Conservation (phyloP, 2,888 invertebrate genomes). For the Schizotus pectinicornis region DNA sequence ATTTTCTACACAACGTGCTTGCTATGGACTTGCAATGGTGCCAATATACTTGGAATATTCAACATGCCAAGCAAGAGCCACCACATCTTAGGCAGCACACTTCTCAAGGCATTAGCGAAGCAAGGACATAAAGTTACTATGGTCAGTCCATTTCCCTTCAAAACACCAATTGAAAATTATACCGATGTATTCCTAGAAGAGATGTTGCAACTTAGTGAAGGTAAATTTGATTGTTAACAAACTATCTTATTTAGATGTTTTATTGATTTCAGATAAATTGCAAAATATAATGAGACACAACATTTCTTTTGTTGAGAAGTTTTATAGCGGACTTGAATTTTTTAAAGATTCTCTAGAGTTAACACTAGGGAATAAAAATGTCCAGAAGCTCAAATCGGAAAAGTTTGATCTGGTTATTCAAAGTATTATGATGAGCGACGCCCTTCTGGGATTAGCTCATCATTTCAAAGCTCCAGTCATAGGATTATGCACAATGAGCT, state of each 20-base stretch:
- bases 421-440: too few relatives aligned
- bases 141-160: slow-evolving; percentile 48
- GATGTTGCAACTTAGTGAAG: slow-evolving; percentile 7
- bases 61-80: slow-evolving; percentile 34
- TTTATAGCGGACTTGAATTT: too few relatives aligned
- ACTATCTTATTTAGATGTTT: too few relatives aligned
- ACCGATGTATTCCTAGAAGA: slow-evolving; percentile 37
- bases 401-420: too few relatives aligned
- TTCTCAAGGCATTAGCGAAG: slow-evolving; percentile 62
- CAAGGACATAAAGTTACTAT: slow-evolving; percentile 64
- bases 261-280: slow-evolving; percentile 1
- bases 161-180: slow-evolving; percentile 37
- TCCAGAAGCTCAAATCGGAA: too few relatives aligned
- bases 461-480: slow-evolving; percentile 48
- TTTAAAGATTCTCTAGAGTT: too few relatives aligned
- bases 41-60: slow-evolving; percentile 42
- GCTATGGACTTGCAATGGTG: slow-evolving; percentile 11
- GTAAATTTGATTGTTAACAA: too few relatives aligned
- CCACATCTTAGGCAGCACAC: slow-evolving; percentile 42
- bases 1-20: not conserved
- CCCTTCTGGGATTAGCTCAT: slow-evolving; percentile 45
- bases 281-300: too few relatives aligned
- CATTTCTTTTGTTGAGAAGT: too few relatives aligned
- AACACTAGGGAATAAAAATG: too few relatives aligned
- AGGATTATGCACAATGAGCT: slow-evolving; percentile 38